Conservation (phyloP, 2,888 invertebrate species). For the Branchipolynoe longqiensis region DNA sequence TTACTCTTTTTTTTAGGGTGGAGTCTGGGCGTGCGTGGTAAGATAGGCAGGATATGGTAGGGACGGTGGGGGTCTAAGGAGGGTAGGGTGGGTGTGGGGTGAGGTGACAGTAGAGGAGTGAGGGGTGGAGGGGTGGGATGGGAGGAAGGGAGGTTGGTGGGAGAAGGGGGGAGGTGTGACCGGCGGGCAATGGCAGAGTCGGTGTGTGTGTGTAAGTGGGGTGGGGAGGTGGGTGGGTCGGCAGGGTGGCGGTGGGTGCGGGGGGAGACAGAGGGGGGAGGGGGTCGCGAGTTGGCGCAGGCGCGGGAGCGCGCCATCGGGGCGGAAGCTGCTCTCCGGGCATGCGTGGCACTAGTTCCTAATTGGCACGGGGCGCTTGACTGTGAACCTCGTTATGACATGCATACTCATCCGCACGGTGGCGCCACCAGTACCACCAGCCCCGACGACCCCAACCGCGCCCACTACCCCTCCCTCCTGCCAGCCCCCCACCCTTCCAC, state of each 20-base stretch:
- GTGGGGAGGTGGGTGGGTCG: not conserved
- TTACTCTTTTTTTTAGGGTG: too few species aligned
- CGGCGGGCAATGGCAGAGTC: not conserved
- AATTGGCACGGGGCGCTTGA: slow-evolving; percentile 38
- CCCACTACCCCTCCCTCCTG: not conserved
- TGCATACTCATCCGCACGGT: slow-evolving; percentile 39
- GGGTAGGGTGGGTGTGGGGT: not conserved
- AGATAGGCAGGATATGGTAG: too few species aligned
- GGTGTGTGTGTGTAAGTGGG: not conserved
- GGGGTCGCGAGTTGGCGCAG: too few species aligned
- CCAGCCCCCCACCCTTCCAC: not conserved
- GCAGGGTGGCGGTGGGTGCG: not conserved
- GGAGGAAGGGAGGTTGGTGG: not conserved
- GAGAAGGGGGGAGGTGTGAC: not conserved
- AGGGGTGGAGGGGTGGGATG: not conserved
- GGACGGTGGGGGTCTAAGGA: not conserved
- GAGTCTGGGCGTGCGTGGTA: too few species aligned
- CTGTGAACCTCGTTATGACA: slow-evolving; percentile 38
- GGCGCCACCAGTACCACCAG: not conserved
- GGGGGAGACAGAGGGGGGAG: too few species aligned
- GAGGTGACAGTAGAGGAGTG: not conserved
- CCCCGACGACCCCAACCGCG: not conserved
- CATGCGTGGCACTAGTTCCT: slow-evolving; percentile 5
- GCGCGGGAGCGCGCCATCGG: too few species aligned
- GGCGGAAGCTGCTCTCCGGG: slow-evolving; percentile 20